phyloP scores from a whole-genome alignment of 1,140 invertebrate genomes.

The Leptinotarsa defecta region DNA sequence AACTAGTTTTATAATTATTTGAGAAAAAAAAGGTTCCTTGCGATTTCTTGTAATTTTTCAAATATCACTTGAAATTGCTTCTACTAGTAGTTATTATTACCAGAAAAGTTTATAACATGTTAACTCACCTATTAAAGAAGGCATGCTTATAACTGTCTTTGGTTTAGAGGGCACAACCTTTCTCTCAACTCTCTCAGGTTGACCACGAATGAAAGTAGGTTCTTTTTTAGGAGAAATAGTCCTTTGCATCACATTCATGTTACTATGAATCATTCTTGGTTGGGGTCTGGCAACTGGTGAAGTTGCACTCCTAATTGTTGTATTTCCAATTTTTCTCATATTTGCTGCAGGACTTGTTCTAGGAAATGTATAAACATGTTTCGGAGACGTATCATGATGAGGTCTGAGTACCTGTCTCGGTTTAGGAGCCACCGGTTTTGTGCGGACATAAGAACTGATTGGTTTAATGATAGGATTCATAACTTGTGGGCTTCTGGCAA shows the following conservation, averaged over 20 bases:
- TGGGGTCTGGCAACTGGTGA: background rate
- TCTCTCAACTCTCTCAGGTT: slow-evolving; percentile 15
- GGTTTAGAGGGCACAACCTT: slow-evolving; percentile 30
- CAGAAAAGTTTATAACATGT: background rate
- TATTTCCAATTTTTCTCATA: slow-evolving; percentile 41
- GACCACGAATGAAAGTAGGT: slow-evolving; percentile 15
- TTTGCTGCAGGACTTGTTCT: slow-evolving; percentile 20
- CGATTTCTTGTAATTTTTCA: too few relatives aligned
- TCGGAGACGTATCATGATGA: background rate
- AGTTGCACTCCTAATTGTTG: slow-evolving; percentile 34
- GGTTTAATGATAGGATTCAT: slow-evolving; percentile 1
- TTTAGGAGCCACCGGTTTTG: slow-evolving; percentile 30
- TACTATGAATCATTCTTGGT: slow-evolving; percentile 1
- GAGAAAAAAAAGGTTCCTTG: too few relatives aligned
- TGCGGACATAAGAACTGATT: slow-evolving; percentile 22
- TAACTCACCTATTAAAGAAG: slow-evolving; percentile 41
- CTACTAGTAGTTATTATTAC: too few relatives aligned
- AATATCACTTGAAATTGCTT: too few relatives aligned
- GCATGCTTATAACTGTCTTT: slow-evolving; percentile 49
- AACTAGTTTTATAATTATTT: too few relatives aligned
- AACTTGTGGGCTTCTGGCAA: slow-evolving; percentile 24
- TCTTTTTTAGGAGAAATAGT: slow-evolving; percentile 20
- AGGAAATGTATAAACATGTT: slow-evolving; percentile 37
- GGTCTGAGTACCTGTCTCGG: background rate
- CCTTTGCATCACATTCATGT: slow-evolving; percentile 21